Evolutionary conservation across 2,888 invertebrate species (phyloP), one percentile per base, ranked within the genome.

Genomic region (Dilophus febrilis): DNA sequence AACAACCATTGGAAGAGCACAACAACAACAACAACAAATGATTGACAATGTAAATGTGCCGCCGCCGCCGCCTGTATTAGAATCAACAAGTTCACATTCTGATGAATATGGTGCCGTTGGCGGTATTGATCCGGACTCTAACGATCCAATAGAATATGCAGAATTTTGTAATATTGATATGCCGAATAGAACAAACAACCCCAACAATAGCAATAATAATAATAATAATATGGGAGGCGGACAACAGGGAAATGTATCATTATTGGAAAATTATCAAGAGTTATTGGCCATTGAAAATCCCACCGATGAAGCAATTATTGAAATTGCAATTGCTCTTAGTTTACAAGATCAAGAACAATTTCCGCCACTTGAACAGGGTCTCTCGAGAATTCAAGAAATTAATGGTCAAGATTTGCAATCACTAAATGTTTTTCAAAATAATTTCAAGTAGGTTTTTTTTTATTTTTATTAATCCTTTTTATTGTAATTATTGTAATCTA

Each of bases 221-320:
- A 49, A 46, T 4, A 49, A 46, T 3, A 43, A 41, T 35, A 50
- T 53, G 3, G 51, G 53, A 7, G 51, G 49, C 40, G 46, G 45
- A 6, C 49, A 42, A 5, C 50, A 46, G 2, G 53, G 40, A 12
- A 44, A 43, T 31, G 44, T 51, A 22, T 53, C 49, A 1, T 53
- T 47, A 35, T 39, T 48, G 6, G 74, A 65, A 14, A 72, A 77
- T 36, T 77, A 88, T 48, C 85, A 84, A 38, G 84, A 80, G 0
- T 60, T 91, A 19, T 65, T 91, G 7, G 90, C 90, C 52, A 76
- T 92, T 38, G 88, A 90, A 12, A 82, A 87, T n/a, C 91, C 91
- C 59, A 88, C 90, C 2, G 92, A 94, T 54, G 94, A 95, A 58
- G 94, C 94, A 22, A 22, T 22, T 22, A 22, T 22, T 22, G 22